Percentiles rank a stretch among this genome's conserved stretches.
These are phyloP conservation scores for Oscheius onirici DNA, from an alignment of 2,888 invertebrate species.

Conservation along the genomic window DNA sequence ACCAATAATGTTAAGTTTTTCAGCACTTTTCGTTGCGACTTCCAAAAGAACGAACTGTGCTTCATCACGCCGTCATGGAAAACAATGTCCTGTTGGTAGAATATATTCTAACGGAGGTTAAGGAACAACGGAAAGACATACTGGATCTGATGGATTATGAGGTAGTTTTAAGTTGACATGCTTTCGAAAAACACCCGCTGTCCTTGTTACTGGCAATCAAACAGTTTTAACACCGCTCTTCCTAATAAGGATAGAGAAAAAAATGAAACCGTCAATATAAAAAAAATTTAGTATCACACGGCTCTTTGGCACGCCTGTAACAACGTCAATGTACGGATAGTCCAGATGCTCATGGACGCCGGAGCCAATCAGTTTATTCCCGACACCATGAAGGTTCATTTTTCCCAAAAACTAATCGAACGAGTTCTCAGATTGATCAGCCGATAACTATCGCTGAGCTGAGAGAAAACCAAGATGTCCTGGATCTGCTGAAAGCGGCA, in stretches of 20 bases:
- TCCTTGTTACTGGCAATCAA: neutral
- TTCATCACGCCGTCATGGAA: slow-evolving; percentile 8
- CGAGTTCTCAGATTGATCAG: neutral
- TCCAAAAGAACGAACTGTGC: slow-evolving; percentile 5
- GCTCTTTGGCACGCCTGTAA: slow-evolving; percentile 13
- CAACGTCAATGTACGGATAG: neutral
- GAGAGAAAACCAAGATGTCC: neutral
- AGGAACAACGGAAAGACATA: neutral
- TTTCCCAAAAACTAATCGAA: neutral
- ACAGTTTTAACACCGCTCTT: neutral
- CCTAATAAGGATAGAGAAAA: neutral
- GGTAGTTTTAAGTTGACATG: neutral
- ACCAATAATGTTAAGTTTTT: neutral
- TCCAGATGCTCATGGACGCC: neutral
- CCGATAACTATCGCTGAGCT: neutral
- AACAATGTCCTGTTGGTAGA: neutral
- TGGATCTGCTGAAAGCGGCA: neutral
- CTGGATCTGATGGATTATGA: neutral
- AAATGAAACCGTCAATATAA: too few relatives aligned
- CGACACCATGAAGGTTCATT: neutral
- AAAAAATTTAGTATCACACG: slow-evolving; percentile 5
- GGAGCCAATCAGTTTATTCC: slow-evolving; percentile 19
- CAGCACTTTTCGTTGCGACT: neutral
- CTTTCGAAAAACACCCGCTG: neutral
- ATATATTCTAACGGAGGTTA: neutral